Conservation (phyloP, 2,797 vertebrate genomes). For the Cyclura pinguis region DNA sequence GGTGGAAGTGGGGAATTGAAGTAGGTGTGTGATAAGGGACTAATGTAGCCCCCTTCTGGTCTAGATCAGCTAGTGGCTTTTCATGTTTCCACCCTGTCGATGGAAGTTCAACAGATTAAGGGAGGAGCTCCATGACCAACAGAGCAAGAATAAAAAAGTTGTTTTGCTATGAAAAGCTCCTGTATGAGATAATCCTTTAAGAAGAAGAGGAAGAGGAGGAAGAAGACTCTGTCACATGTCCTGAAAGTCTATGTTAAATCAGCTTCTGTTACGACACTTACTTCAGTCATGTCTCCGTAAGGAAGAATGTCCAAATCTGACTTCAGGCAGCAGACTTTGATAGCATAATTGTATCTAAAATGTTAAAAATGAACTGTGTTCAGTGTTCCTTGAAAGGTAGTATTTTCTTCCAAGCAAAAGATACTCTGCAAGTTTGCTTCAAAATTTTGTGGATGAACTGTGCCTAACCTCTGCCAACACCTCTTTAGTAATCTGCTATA, state of each 20-base stretch:
- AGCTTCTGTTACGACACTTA: slow-evolving; percentile 54
- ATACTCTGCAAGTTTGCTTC: not conserved
- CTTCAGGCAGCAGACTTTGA: slow-evolving; percentile 79
- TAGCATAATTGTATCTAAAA: slow-evolving; percentile 79
- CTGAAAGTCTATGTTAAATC: not conserved
- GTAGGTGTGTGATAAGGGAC: too few relatives aligned
- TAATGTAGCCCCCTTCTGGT: too few relatives aligned
- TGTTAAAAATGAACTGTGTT: slow-evolving; percentile 1
- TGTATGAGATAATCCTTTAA: not conserved
- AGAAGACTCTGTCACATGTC: not conserved
- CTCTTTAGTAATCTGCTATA: not conserved
- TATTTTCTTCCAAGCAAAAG: not conserved
- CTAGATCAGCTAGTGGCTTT: not conserved
- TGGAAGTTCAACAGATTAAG: not conserved
- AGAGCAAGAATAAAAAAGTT: not conserved
- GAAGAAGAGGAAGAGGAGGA: too few relatives aligned
- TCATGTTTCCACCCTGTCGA: not conserved
- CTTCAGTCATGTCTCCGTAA: slow-evolving; percentile 85
- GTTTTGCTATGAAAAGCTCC: not conserved
- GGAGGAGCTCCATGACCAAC: not conserved
- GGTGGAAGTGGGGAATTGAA: too few relatives aligned
- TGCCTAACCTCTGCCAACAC: not conserved
- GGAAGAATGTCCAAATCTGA: slow-evolving; percentile 82
- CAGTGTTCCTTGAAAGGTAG: not conserved
- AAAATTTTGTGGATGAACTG: not conserved